phyloP scores from a whole-genome alignment of 2,888 invertebrate genomes.

The Hirtodrosophila trivittata region DNA sequence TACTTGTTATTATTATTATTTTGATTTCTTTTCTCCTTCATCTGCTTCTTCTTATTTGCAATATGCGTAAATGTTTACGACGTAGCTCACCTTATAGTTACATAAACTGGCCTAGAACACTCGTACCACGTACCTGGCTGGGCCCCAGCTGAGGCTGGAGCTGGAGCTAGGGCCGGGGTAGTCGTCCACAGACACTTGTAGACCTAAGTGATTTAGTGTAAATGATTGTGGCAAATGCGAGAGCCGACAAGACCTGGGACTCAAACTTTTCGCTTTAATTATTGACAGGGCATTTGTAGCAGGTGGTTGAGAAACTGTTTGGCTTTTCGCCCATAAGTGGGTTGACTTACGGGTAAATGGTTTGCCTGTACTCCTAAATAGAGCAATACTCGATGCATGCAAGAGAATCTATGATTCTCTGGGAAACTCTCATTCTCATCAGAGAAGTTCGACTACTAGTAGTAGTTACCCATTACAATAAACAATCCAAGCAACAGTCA shows the following conservation, averaged over 20 bases:
- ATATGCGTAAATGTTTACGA: conserved; percentile 79
- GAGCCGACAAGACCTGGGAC: conserved; percentile 25
- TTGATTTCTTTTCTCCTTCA: conserved; percentile 37
- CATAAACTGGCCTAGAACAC: conserved; percentile 21
- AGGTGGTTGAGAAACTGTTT: conserved; percentile 46
- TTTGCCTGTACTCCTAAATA: conserved; percentile 30
- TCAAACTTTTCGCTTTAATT: conserved; percentile 63
- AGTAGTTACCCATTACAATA: too few relatives aligned
- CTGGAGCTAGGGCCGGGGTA: conserved; percentile 30
- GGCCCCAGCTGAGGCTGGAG: background rate
- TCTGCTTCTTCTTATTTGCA: conserved; percentile 63
- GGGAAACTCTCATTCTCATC: conserved; percentile 14
- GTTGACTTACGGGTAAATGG: conserved; percentile 36
- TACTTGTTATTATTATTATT: conserved; percentile 28
- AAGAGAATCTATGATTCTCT: background rate
- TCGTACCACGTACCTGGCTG: background rate
- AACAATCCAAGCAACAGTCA: conserved; percentile 21
- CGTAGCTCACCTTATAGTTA: conserved; percentile 38
- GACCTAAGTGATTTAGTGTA: conserved; percentile 79
- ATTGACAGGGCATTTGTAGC: conserved; percentile 66
- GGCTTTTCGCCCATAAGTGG: conserved; percentile 35
- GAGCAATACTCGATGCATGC: conserved; percentile 37
- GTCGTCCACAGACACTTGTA: conserved; percentile 65
- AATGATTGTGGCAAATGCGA: conserved; percentile 75
- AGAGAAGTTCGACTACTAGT: too few relatives aligned